Conservation (phyloP, 2,888 invertebrate genomes). For the Limnephilus marmoratus region DNA sequence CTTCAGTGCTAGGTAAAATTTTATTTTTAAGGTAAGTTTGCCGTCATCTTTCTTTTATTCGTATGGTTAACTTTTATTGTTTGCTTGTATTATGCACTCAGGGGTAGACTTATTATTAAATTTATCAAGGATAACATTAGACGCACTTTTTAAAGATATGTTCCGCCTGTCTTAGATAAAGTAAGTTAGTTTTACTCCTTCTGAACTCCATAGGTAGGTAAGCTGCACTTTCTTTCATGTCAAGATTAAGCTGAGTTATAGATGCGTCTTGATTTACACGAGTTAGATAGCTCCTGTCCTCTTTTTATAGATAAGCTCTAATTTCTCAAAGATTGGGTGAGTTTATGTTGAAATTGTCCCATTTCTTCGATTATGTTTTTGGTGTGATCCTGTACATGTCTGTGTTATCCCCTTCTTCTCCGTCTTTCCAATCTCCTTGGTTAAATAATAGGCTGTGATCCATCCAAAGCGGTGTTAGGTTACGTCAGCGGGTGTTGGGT, state of each 20-base stretch:
- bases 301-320: neutral
- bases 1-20: neutral
- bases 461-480: constrained; percentile 10
- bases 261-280: neutral
- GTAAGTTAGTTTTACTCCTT: neutral
- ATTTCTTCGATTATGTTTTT: neutral
- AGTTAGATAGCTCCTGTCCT: neutral
- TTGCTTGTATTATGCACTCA: neutral
- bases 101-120: neutral
- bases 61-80: neutral
- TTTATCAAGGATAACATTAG: neutral
- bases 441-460: neutral
- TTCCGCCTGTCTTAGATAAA: neutral
- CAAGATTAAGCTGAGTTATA: neutral
- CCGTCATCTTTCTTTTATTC: neutral
- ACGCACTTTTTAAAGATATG: neutral
- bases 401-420: neutral
- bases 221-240: neutral
- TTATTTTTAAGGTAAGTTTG: neutral
- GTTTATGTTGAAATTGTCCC: neutral
- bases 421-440: neutral
- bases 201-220: neutral
- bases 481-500: neutral
- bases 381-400: neutral
- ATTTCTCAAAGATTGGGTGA: neutral